Percentiles rank a stretch among this genome's conserved stretches.
These are phyloP conservation scores for Drosophila rhopaloa DNA, from an alignment of 1,140 invertebrate species.

Conservation along the genomic window DNA sequence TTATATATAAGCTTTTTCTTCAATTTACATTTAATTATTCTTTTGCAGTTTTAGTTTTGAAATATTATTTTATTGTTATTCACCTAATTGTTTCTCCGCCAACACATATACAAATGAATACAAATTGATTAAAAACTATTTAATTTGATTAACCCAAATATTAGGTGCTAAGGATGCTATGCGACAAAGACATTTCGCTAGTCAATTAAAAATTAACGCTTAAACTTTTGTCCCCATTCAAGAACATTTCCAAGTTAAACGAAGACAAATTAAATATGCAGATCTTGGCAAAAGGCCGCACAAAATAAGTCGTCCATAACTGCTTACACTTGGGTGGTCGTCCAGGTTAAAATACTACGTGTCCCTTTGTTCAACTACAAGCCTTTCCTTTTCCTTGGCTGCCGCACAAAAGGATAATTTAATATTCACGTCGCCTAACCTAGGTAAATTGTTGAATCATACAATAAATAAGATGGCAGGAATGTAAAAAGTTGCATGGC, in stretches of 20 bases:
- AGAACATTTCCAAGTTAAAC: neutral
- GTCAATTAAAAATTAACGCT: too few relatives aligned
- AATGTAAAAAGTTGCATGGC: conserved; percentile 59
- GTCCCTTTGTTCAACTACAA: conserved; percentile 49
- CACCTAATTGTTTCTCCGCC: too few relatives aligned
- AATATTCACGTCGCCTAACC: conserved; percentile 66
- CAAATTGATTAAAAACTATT: too few relatives aligned
- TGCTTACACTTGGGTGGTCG: conserved; percentile 42
- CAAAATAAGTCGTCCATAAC: conserved; percentile 49
- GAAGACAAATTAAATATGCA: conserved; percentile 46
- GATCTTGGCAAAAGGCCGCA: conserved; percentile 51
- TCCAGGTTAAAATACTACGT: conserved; percentile 44
- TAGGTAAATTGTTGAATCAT: conserved; percentile 72
- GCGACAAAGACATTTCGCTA: too few relatives aligned
- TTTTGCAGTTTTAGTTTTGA: too few relatives aligned
- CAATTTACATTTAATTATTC: too few relatives aligned
- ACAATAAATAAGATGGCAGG: conserved; percentile 70
- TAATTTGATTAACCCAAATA: too few relatives aligned
- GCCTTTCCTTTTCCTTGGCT: conserved; percentile 3
- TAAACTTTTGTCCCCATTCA: neutral
- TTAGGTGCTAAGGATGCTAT: too few relatives aligned
- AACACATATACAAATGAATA: too few relatives aligned
- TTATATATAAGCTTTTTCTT: too few relatives aligned
- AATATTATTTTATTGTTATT: too few relatives aligned
- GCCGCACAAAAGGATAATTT: conserved; percentile 64